Evolutionary conservation across 1,140 invertebrate species (phyloP).

Genomic region (Zaprionus lachaisei): DNA sequence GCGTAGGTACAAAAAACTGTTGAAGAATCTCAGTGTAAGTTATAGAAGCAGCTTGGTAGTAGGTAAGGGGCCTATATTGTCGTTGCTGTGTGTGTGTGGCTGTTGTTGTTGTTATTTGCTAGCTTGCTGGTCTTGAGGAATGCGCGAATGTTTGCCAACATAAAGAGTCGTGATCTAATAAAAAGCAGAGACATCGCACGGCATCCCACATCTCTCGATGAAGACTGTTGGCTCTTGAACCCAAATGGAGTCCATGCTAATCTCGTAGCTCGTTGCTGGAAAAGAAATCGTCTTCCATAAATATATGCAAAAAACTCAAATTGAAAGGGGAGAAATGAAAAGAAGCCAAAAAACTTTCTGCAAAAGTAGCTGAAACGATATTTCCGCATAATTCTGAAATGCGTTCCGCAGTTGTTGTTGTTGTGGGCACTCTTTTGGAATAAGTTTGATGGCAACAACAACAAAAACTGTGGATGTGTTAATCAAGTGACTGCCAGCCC

Average conservation of each 20-base stretch:
- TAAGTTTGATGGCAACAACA: slow-evolving; percentile 58
- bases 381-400: slow-evolving; percentile 77
- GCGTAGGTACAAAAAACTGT: slow-evolving; percentile 41
- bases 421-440: slow-evolving; percentile 48
- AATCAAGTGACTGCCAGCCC: slow-evolving; percentile 48
- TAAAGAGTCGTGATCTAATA: slow-evolving; percentile 79
- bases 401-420: slow-evolving; percentile 19
- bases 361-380: slow-evolving; percentile 51
- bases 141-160: slow-evolving; percentile 79
- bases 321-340: slow-evolving; percentile 40
- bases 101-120: slow-evolving; percentile 43
- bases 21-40: slow-evolving; percentile 71
- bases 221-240: slow-evolving; percentile 20
- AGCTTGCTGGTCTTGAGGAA: slow-evolving; percentile 54
- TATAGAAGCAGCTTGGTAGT: slow-evolving; percentile 32
- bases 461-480: slow-evolving; percentile 51
- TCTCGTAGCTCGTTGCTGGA: slow-evolving; percentile 37
- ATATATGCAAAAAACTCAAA: slow-evolving; percentile 46
- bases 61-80: slow-evolving; percentile 45
- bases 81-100: slow-evolving; percentile 27
- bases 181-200: slow-evolving; percentile 49
- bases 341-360: slow-evolving; percentile 47
- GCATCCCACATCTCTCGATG: slow-evolving; percentile 32
- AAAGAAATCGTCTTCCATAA: slow-evolving; percentile 65
- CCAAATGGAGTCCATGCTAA: slow-evolving; percentile 58